phyloP scores from a whole-genome alignment of 2,113 vertebrate genomes.

The Campylomormyrus numenius region DNA sequence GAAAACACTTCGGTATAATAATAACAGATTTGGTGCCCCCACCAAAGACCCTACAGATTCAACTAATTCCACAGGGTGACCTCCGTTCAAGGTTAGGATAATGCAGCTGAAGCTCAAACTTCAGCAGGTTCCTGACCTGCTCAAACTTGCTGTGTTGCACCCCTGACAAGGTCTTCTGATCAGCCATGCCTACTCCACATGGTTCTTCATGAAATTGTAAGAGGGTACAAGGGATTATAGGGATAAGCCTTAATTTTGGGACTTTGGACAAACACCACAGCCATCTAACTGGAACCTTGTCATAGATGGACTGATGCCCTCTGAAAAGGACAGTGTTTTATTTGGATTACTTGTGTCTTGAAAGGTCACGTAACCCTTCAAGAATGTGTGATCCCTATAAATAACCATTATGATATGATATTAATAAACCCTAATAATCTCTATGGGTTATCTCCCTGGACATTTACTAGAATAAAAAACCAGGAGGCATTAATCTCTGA shows the following conservation, averaged over 20 bases:
- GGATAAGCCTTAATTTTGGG: background rate
- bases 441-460: background rate
- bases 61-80: background rate
- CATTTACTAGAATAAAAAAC: background rate
- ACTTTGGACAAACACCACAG: background rate
- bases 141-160: background rate
- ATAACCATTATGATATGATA: background rate
- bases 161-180: background rate
- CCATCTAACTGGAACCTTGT: background rate
- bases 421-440: constrained; percentile 8
- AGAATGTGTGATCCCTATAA: background rate
- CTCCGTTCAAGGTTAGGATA: background rate
- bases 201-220: background rate
- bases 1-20: background rate
- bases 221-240: background rate
- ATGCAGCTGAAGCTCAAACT: background rate
- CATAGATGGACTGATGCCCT: background rate
- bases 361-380: background rate
- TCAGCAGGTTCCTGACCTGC: background rate
- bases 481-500: background rate
- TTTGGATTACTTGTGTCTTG: background rate
- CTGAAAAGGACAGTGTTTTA: background rate
- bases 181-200: background rate
- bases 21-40: background rate
- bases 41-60: background rate